These are phyloP conservation scores for Pelecanus crispus DNA, from an alignment of 2,113 vertebrate genomes.

Conservation along the genomic window DNA sequence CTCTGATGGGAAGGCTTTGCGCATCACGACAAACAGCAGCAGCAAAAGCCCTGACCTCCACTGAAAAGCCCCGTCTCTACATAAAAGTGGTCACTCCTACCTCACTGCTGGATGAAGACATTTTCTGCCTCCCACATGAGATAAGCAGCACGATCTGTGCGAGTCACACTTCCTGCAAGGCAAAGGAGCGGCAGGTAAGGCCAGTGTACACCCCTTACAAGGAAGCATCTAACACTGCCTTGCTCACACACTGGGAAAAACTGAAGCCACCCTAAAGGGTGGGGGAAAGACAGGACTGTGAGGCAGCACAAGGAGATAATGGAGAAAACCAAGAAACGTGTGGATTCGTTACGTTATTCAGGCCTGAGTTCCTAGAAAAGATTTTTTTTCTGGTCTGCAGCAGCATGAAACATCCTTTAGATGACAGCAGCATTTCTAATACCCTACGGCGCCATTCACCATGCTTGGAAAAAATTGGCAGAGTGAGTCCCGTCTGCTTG, in stretches of 20 bases:
- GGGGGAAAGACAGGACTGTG: neutral
- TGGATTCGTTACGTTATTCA: neutral
- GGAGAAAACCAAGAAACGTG: neutral
- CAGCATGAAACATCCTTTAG: neutral
- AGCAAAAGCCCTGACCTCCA: neutral
- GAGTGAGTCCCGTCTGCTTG: neutral
- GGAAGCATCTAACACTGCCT: neutral
- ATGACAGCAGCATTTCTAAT: neutral
- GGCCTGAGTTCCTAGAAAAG: neutral
- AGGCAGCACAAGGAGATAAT: neutral
- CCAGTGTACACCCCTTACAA: neutral
- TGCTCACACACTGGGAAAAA: rapidly evolving
- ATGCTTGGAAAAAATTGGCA: neutral
- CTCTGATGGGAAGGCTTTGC: neutral
- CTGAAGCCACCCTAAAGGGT: neutral
- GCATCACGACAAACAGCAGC: neutral
- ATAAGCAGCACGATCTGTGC: neutral
- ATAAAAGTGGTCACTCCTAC: neutral
- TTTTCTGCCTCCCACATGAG: neutral
- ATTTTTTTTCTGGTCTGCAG: neutral
- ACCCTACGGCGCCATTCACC: rapidly evolving
- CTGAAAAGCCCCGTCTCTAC: neutral
- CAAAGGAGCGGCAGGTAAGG: constrained; percentile 11
- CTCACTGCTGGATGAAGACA: neutral
- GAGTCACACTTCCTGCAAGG: neutral